Evolutionary conservation across 1,140 invertebrate species (phyloP).

Genomic region (Trypoxylus dichotomus): DNA sequence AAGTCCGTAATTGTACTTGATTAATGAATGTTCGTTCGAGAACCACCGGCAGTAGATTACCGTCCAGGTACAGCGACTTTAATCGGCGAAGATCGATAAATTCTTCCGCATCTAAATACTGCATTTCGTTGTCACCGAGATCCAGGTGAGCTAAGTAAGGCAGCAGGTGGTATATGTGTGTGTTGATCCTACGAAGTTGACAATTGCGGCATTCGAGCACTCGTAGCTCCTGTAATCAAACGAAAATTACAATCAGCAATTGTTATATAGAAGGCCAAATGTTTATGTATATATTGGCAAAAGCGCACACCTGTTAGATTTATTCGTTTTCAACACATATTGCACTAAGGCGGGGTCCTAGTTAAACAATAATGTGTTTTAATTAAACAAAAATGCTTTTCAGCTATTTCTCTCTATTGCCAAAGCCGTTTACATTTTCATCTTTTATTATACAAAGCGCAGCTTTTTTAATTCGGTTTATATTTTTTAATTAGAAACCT

Average conservation of each 20-base stretch:
- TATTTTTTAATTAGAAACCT: too few relatives aligned
- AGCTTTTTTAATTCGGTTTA: too few relatives aligned
- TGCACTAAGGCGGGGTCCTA: too few relatives aligned
- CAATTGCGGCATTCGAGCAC: constrained; percentile 70
- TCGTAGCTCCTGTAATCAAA: constrained; percentile 61
- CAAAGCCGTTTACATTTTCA: too few relatives aligned
- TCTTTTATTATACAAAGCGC: too few relatives aligned
- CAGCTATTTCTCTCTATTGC: too few relatives aligned
- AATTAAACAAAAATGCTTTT: too few relatives aligned
- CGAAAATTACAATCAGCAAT: background rate
- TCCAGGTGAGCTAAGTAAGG: constrained; percentile 70
- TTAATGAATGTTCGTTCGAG: constrained; percentile 72
- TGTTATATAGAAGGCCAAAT: background rate
- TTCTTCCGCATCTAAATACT: constrained; percentile 73
- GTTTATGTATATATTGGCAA: too few relatives aligned
- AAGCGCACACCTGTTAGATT: too few relatives aligned
- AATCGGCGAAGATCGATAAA: constrained; percentile 70
- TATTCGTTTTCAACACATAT: too few relatives aligned
- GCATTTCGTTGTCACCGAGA: constrained; percentile 75
- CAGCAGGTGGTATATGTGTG: constrained; percentile 73
- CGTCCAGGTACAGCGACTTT: constrained; percentile 69
- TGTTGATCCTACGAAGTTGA: constrained; percentile 71
- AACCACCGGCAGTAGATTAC: constrained; percentile 75
- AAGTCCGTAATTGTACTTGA: constrained; percentile 60
- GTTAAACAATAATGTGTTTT: too few relatives aligned